Conservation (phyloP, 2,888 invertebrate genomes). For the Coenonympha arcania region DNA sequence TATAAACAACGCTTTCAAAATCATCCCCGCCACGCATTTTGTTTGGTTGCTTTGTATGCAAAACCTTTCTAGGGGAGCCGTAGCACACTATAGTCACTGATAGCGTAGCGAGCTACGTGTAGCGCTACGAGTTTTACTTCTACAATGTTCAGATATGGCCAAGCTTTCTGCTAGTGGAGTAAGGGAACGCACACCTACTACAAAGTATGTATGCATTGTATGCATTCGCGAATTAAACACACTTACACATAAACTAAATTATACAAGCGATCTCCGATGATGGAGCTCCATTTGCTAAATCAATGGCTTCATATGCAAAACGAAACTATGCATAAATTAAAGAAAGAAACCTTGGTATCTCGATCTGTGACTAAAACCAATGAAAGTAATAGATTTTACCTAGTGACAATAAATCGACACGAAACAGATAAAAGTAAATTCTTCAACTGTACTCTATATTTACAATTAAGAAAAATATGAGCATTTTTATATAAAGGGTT, state of each 20-base stretch:
- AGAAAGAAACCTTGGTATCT: neutral
- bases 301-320: neutral
- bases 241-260: too few relatives aligned
- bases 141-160: too few relatives aligned
- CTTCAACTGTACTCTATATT: slow-evolving; percentile 1
- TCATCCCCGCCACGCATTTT: neutral
- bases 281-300: too few relatives aligned
- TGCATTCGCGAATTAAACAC: too few relatives aligned
- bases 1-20: neutral
- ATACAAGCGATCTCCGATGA: too few relatives aligned
- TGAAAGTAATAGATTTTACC: neutral
- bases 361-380: too few relatives aligned
- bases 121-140: too few relatives aligned
- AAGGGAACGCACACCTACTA: too few relatives aligned
- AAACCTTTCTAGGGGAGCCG: neutral
- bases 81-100: neutral
- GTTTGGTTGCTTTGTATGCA: neutral
- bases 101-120: neutral
- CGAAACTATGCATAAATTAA: neutral
- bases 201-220: too few relatives aligned
- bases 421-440: neutral
- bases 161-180: too few relatives aligned
- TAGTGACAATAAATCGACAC: slow-evolving; percentile 5
- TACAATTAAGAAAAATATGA: too few relatives aligned
- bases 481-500: too few relatives aligned